phyloP scores from a whole-genome alignment of 1,140 invertebrate species.

The Apolygus lucorum region DNA sequence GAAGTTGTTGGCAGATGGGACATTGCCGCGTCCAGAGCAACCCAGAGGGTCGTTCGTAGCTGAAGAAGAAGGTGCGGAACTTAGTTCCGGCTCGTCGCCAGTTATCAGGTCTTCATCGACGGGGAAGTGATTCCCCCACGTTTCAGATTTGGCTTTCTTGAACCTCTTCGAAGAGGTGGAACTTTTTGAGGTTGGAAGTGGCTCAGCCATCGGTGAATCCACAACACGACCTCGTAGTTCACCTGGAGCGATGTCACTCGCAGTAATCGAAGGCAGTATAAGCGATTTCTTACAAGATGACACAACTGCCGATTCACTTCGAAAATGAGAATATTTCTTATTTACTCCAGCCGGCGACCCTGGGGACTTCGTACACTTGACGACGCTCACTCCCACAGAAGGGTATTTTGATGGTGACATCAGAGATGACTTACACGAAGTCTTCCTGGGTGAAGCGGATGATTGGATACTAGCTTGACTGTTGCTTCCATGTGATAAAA shows the following conservation, averaged over 20 bases:
- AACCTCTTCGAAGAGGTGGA: background rate
- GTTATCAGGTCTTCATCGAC: background rate
- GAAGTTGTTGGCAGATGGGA: no score
- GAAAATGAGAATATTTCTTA: no score
- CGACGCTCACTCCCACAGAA: constrained; percentile 3
- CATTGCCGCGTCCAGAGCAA: no score
- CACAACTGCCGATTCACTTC: no score
- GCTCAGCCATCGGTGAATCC: background rate
- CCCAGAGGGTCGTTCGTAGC: no score
- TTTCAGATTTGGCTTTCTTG: background rate
- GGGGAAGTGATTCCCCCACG: background rate
- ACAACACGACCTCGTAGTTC: background rate
- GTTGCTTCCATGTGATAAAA: no score
- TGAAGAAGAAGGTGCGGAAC: no score
- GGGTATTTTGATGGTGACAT: constrained; percentile 18
- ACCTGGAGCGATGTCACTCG: background rate
- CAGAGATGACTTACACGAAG: background rate
- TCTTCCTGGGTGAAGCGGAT: background rate
- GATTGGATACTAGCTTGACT: no score
- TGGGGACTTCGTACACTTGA: constrained; percentile 20
- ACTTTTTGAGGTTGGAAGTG: background rate
- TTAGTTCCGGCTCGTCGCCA: background rate
- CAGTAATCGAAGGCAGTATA: background rate
- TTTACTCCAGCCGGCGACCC: no score
- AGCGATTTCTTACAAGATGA: constrained; percentile 2